Evolutionary conservation across 2,797 vertebrate species (phyloP), one percentile per base, ranked within the genome.

Genomic region (Vespertilio murinus): DNA sequence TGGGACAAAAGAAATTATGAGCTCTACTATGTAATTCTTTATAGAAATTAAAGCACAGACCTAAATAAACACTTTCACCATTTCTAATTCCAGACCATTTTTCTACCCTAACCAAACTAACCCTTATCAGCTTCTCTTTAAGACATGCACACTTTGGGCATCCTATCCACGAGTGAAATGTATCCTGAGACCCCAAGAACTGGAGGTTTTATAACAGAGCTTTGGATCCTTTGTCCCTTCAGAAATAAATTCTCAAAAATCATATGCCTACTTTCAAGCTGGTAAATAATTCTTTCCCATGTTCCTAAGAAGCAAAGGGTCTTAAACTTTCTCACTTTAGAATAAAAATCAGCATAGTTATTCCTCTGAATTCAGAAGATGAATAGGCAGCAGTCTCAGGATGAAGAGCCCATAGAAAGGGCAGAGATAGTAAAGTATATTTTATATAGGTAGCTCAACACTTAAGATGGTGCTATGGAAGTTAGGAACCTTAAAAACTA

Each of bases 271-370:
- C 47, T 69, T 89, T 84, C 1, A 82, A 84, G 35, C n/a, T 84
- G 25, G 33, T 67, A 82, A 88, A 59, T 38, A 2, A 59, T 82
- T 65, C 35, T 88, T 73, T 73, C 56, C 71, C 83, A 56, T 49
- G 38, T 70, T 78, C n/a, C 52, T 90, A 93, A 78, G 42, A 59
- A 92, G 42, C 40, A 92, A 94, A 84, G 67, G 69, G 35, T 91
- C 61, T 83, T 56, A 71, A 69, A 77, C 12, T 64, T 87, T 65
- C 52, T 87, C 25, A 81, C 54, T 88, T 93, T 42, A 59, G 38
- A 71, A 77, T 65, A 84, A 71, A 94, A 69, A 61, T 89, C 38
- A 78, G 85, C 64, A 49, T 17, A 95, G 2, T 20, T 65, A 70
- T 52, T 40, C 45, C 71, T 93, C 30, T 16, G 73, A 93, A 91